Conservation (phyloP, 2,888 invertebrate species). For the Aphrophora alni region DNA sequence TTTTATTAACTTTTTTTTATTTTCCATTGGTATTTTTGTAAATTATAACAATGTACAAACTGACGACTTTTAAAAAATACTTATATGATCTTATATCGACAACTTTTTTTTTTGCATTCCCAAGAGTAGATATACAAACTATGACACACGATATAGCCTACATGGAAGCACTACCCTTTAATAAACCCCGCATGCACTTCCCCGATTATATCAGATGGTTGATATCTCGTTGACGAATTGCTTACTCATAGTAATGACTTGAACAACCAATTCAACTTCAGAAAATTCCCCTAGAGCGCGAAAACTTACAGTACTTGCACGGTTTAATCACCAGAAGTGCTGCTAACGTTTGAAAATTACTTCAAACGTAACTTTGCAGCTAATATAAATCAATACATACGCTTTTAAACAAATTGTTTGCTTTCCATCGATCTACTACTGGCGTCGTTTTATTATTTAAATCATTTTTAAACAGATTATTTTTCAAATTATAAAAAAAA, state of each 20-base stretch:
- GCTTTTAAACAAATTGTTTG: constrained; percentile 9
- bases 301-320: background rate
- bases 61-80: too few species aligned
- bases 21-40: too few species aligned
- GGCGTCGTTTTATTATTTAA: too few species aligned
- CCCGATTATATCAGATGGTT: background rate
- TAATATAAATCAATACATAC: background rate
- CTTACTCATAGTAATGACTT: background rate
- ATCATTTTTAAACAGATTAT: too few species aligned
- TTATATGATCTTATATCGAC: too few species aligned
- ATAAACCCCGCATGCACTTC: background rate
- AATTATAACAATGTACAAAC: too few species aligned
- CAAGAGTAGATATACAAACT: too few species aligned
- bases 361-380: background rate
- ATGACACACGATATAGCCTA: too few species aligned
- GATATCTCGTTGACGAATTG: background rate
- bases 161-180: too few species aligned
- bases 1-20: too few species aligned
- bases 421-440: background rate
- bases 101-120: too few species aligned
- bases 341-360: background rate
- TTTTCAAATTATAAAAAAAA: too few species aligned
- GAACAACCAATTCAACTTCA: background rate
- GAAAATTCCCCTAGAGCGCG: background rate
- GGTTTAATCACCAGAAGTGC: background rate